Percentiles rank a stretch among this genome's conserved stretches.
Conservation (phyloP, 2,113 vertebrate species). For the Penelope pileata region DNA sequence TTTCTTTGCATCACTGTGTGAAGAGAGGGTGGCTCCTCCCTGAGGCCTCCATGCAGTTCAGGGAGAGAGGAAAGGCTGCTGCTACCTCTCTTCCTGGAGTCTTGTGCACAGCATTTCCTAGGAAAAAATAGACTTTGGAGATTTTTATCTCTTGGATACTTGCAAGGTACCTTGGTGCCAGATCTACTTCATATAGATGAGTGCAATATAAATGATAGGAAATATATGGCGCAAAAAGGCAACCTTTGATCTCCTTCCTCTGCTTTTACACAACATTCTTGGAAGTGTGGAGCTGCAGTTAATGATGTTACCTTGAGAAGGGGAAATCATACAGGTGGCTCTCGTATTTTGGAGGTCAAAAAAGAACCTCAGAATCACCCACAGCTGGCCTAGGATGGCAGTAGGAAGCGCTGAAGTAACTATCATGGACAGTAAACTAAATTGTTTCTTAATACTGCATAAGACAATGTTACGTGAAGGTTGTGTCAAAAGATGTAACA, state of each 20-base stretch:
- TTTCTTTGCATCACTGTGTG: rapidly evolving
- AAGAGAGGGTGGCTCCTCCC: background rate
- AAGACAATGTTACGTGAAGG: background rate
- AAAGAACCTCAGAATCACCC: background rate
- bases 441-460: background rate
- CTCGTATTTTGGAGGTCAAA: background rate
- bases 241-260: background rate
- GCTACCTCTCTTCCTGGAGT: background rate
- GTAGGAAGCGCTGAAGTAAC: background rate
- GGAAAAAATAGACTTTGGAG: background rate
- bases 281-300: background rate
- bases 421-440: background rate
- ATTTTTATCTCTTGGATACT: background rate
- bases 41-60: background rate
- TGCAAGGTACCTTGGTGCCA: background rate
- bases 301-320: background rate
- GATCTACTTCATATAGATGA: background rate
- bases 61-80: background rate
- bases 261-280: background rate
- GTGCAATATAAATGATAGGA: background rate
- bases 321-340: background rate
- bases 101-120: background rate
- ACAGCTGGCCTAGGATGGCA: background rate
- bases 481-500: background rate
- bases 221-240: background rate